phyloP scores from a whole-genome alignment of 2,797 vertebrate species.

The Myotis vivesi region DNA sequence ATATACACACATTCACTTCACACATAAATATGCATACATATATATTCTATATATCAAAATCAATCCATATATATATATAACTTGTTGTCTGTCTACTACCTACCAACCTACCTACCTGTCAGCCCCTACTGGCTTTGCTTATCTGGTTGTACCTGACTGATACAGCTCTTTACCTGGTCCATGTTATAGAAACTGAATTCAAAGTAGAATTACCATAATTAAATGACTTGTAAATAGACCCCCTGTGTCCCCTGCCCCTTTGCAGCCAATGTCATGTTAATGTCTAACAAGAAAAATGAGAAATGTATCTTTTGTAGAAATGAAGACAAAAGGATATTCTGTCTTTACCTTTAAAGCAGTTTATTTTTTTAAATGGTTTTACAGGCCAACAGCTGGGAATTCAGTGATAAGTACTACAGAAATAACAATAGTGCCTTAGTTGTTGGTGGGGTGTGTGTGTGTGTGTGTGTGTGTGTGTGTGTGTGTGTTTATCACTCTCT shows the following conservation, averaged over 20 bases:
- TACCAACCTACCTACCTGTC: not conserved
- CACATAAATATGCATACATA: not conserved
- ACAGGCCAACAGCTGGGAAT: not conserved
- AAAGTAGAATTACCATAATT: not conserved
- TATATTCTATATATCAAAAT: not conserved
- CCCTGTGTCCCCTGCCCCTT: not conserved
- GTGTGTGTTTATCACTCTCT: not conserved
- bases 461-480: no score
- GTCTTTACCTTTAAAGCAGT: not conserved
- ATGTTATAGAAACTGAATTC: not conserved
- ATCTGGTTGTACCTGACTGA: not conserved
- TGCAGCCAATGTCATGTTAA: not conserved
- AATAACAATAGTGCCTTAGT: slow-evolving; percentile 18
- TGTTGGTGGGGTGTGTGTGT: not conserved
- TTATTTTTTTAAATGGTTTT: not conserved
- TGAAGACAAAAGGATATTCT: not conserved
- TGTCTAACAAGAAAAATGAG: not conserved
- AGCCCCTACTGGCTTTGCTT: not conserved
- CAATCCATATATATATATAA: not conserved
- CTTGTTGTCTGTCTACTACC: not conserved
- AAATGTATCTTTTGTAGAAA: not conserved
- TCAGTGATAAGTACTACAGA: slow-evolving; percentile 19
- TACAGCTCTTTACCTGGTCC: not conserved
- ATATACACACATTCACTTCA: not conserved
- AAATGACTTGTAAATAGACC: not conserved